These are phyloP conservation scores for Melospiza georgiana DNA, from an alignment of 2,113 vertebrate species.

Conservation along the genomic window DNA sequence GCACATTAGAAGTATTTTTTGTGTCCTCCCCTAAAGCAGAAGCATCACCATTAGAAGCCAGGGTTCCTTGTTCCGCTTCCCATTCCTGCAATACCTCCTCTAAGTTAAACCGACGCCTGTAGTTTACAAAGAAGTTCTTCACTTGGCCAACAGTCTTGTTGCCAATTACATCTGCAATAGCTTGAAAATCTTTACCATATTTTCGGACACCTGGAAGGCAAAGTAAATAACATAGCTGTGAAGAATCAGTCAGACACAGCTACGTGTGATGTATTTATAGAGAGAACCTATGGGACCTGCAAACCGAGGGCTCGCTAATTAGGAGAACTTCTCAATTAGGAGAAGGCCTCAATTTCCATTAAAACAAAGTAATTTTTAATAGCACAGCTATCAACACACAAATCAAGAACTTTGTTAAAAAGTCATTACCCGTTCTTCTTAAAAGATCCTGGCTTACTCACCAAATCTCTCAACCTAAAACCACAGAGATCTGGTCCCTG, in stretches of 20 bases:
- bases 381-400: conserved; percentile 44
- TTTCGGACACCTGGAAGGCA: conserved; percentile 94
- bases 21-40: conserved; percentile 91
- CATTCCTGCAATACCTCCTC: conserved; percentile 99
- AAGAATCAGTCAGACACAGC: conserved; percentile 77
- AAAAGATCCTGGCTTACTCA: conserved; percentile 19
- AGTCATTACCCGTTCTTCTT: conserved; percentile 35
- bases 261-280: conserved; percentile 70
- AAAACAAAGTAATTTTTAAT: conserved; percentile 11
- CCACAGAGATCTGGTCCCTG: background rate
- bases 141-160: conserved; percentile 99
- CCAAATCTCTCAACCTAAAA: conserved; percentile 27
- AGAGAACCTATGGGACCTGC: conserved; percentile 37
- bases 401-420: conserved; percentile 20
- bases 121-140: conserved; percentile 99
- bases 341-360: conserved; percentile 13
- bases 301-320: background rate
- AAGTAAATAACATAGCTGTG: conserved; percentile 86
- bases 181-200: conserved; percentile 99
- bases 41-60: conserved; percentile 90
- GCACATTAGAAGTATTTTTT: conserved; percentile 90
- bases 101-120: conserved; percentile 98
- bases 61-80: conserved; percentile 98
- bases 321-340: conserved; percentile 21
- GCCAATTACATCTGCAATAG: conserved; percentile 98